Base-by-base conservation (phyloP, 2,888 invertebrate genomes). In the Pachycephus smyrnensis region DNA sequence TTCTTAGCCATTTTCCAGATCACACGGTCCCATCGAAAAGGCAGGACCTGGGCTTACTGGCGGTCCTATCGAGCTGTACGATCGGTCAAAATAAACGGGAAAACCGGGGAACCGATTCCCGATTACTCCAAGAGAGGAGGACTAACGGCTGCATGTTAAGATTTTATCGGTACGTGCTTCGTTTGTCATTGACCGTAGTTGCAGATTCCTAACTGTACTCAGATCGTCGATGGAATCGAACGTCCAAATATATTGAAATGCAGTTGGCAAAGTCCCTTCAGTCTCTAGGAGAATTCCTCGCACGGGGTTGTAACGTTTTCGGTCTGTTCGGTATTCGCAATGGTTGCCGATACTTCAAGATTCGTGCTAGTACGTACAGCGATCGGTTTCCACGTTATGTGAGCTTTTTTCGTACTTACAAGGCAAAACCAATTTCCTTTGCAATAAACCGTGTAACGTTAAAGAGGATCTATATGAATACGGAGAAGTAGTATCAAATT, bases 171-270 rank as follows among this genome's bases (percentile, higher is more conserved):
- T 73, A 73, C 74, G 74, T 73, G 74, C 74, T 36, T 23, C 0
- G 74, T 23, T 73, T 73, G 23, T 35, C 74, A n/a, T n/a, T 33
- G 36, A 23, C 35, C 74, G 23, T 73, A 12, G 12, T 36, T 36
- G 15, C 81, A 79, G 80, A 86, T 85, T 85, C 84, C 87, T 88
- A 88, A 88, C 88, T 88, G 88, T 88, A 88, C 81, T 79, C 55
- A 78, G 84, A 87, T 85, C 80, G 80, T 33, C 40, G 77, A 75
- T 75, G 78, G 84, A 83, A 85, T 84, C 77, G 79, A 76, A 79
- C 79, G 80, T 78, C 79, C 76, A 85, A 88, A 88, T 86, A 85
- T 87, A 87, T 85, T 82, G 81, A 9, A 75, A 75, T 73, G 36
- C 79, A 71, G 75, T 78, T 73, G 75, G 55, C 75, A 73, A 82